Evolutionary conservation across 2,113 vertebrate species (phyloP), one percentile per base, ranked within the genome.

Genomic region (Pyxicephalus adspersus): DNA sequence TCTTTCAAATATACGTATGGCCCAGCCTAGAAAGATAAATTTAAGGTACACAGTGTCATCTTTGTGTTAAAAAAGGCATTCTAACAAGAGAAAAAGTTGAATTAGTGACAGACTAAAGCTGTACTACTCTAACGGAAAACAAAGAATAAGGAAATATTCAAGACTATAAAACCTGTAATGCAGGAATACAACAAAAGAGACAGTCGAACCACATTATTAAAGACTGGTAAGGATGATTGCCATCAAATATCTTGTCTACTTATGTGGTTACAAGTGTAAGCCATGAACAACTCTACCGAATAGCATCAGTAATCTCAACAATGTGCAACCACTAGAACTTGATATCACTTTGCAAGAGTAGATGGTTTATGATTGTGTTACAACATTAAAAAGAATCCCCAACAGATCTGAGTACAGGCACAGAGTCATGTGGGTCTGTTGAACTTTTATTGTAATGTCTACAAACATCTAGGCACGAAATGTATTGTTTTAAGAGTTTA

Each of bases 201-300:
- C 38, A 45, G 2, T 13, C 15, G 38, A 9, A 45, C 38, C 2
- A 13, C 38, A 45, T 45, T 45, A 45, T 13, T 45, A 45, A 45
- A 45, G 19, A 19, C 19, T 16, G 22, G 11, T 61, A 25, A 61
- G 58, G 9, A 61, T 34, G 15, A 22, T 38, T 29, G 20, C 11
- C 20, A 38, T 38, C n/a, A 74, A n/a, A 23, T 58, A 55, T 73
- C 71, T 20, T 29, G 22, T 22, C 50, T 71, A 23, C 25, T 13
- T 22, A 17, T 61, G 55, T 60, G 73, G 45, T 23, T 61, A 20
- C 57, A 76, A 63, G 19, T 64, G 19, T 45, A 79, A 79, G 77
- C 77, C 64, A 79, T 79, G 64, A 68, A 52, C 51, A 19, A 34
- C 31, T 23, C 65, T 61, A 60, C 31, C 50, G 58, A 52, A 74